A percentile compares a stretch with the other conserved stretches of the same genome.
These are phyloP conservation scores for Leptinotarsa defecta DNA, from an alignment of 1,140 invertebrate genomes.

Conservation along the genomic window DNA sequence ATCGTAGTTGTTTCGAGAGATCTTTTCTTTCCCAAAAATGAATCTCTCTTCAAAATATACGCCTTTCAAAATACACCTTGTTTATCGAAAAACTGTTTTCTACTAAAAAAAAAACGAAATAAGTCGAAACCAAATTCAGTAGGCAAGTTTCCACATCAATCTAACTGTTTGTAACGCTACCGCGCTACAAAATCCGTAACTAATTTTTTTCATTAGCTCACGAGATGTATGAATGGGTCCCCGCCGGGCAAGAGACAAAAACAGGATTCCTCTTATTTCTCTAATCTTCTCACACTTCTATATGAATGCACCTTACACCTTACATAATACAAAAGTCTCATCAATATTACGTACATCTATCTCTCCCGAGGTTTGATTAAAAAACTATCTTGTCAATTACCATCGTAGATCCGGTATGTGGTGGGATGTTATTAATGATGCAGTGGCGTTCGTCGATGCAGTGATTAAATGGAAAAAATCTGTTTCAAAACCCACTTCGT, in stretches of 20 bases:
- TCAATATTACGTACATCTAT: slow-evolving; percentile 17
- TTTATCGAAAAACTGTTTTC: too few species aligned
- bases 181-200: slow-evolving; percentile 17
- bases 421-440: neutral
- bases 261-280: slow-evolving; percentile 17
- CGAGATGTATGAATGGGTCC: slow-evolving; percentile 10
- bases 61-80: neutral
- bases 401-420: slow-evolving; percentile 1
- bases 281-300: slow-evolving; percentile 10
- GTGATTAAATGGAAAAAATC: too few species aligned
- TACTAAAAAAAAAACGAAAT: too few species aligned
- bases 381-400: slow-evolving; percentile 4
- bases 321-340: slow-evolving; percentile 11
- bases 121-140: neutral
- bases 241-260: slow-evolving; percentile 10
- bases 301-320: slow-evolving; percentile 1
- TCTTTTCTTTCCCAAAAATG: neutral
- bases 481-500: too few species aligned
- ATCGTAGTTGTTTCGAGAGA: too few species aligned
- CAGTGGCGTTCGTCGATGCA: neutral
- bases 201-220: slow-evolving; percentile 20
- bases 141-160: neutral
- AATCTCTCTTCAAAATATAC: too few species aligned
- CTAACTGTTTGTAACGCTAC: slow-evolving; percentile 3
- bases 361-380: neutral